Evolutionary conservation across 2,797 vertebrate genomes (phyloP).

Genomic region (Leucoraja ocellata): DNA sequence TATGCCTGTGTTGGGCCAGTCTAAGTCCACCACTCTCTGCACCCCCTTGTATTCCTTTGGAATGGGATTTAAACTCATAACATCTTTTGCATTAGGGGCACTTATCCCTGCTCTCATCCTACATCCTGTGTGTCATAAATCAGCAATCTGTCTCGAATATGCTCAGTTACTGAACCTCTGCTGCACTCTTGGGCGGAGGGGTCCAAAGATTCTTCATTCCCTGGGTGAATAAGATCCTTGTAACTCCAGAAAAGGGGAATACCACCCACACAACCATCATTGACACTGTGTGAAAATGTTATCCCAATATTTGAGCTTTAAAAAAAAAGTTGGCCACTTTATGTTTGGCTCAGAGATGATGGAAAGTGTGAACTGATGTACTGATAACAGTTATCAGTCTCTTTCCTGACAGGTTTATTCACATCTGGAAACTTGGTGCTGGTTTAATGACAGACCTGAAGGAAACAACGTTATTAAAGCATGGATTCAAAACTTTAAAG

Average conservation of each 20-base stretch:
- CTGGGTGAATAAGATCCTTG: too few species aligned
- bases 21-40: too few species aligned
- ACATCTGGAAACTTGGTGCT: background rate
- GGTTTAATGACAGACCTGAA: background rate
- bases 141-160: too few species aligned
- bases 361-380: background rate
- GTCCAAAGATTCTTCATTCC: too few species aligned
- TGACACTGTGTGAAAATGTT: background rate
- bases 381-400: background rate
- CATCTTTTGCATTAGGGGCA: too few species aligned
- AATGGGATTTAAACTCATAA: background rate
- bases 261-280: too few species aligned
- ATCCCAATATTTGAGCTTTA: background rate
- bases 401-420: background rate
- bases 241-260: background rate
- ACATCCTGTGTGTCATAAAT: too few species aligned
- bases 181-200: too few species aligned
- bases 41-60: background rate
- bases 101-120: too few species aligned
- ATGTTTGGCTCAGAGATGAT: background rate
- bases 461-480: background rate
- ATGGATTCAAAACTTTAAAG: background rate
- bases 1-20: too few species aligned
- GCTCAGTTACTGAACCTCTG: too few species aligned
- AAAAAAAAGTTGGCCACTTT: too few species aligned